Percentiles rank a stretch among this genome's conserved stretches.
phyloP scores from a whole-genome alignment of 1,140 invertebrate species.

The Contarinia nasturtii region DNA sequence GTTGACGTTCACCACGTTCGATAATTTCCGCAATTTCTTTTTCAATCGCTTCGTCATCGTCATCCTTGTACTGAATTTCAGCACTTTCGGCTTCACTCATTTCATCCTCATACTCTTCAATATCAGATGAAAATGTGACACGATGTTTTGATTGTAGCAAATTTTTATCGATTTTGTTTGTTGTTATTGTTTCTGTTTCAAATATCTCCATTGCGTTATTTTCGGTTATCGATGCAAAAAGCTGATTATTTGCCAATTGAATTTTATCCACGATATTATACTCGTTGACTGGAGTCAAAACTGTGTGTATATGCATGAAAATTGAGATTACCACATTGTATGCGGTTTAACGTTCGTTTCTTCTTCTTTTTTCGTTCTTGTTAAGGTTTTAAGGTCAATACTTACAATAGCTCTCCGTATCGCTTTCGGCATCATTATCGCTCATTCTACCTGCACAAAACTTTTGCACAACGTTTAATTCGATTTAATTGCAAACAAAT shows the following conservation, averaged over 20 bases:
- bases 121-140: neutral
- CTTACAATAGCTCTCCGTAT: too few species aligned
- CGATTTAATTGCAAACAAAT: too few species aligned
- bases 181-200: neutral
- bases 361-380: too few species aligned
- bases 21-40: slow-evolving; percentile 31
- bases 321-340: too few species aligned
- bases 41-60: slow-evolving; percentile 55
- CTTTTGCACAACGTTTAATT: too few species aligned
- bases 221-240: slow-evolving; percentile 10
- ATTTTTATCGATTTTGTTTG: neutral
- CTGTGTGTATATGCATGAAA: slow-evolving; percentile 14
- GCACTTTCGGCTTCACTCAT: slow-evolving; percentile 24
- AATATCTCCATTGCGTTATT: too few species aligned
- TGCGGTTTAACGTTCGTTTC: too few species aligned
- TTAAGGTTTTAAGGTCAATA: too few species aligned
- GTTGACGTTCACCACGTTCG: neutral
- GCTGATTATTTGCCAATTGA: slow-evolving; percentile 21
- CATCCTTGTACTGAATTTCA: slow-evolving; percentile 14
- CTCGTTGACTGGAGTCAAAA: slow-evolving; percentile 21
- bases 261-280: slow-evolving; percentile 24
- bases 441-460: too few species aligned
- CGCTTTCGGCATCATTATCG: too few species aligned
- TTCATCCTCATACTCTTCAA: slow-evolving; percentile 32
- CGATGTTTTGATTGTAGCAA: neutral